phyloP scores from a whole-genome alignment of 2,797 vertebrate genomes.

The Pygocentrus nattereri region DNA sequence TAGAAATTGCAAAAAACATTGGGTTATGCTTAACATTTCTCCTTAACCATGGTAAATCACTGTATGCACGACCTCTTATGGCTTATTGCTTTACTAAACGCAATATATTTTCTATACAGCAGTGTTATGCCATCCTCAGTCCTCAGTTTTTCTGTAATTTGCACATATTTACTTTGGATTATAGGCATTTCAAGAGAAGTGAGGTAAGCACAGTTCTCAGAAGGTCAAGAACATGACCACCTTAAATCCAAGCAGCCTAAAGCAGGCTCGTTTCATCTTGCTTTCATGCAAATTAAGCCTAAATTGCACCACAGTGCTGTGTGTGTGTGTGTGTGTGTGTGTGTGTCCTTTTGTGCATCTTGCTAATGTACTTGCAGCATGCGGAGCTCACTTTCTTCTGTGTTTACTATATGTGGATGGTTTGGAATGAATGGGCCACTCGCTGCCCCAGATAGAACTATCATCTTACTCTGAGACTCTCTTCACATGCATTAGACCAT shows the following conservation, averaged over 20 bases:
- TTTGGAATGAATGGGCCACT: constrained; percentile 3
- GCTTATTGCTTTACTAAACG: too few species aligned
- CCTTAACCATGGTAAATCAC: too few species aligned
- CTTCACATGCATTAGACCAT: constrained; percentile 49
- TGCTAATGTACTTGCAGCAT: neutral
- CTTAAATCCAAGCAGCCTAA: neutral
- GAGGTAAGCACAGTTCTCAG: neutral
- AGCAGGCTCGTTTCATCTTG: neutral
- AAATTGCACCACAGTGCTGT: neutral
- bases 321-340: too few species aligned
- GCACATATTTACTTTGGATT: neutral
- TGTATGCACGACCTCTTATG: too few species aligned
- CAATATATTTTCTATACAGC: too few species aligned
- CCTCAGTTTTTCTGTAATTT: too few species aligned
- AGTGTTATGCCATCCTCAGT: too few species aligned
- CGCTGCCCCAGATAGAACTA: neutral
- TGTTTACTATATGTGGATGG: neutral
- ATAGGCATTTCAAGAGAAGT: neutral
- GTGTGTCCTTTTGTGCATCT: neutral
- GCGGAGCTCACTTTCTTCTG: constrained; percentile 13
- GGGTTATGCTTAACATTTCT: too few species aligned
- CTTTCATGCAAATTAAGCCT: neutral
- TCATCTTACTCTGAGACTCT: constrained; percentile 22
- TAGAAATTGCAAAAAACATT: too few species aligned
- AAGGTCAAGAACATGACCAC: neutral